These are phyloP conservation scores for Synanthedon myopaeformis DNA, from an alignment of 2,888 invertebrate species.

Conservation along the genomic window DNA sequence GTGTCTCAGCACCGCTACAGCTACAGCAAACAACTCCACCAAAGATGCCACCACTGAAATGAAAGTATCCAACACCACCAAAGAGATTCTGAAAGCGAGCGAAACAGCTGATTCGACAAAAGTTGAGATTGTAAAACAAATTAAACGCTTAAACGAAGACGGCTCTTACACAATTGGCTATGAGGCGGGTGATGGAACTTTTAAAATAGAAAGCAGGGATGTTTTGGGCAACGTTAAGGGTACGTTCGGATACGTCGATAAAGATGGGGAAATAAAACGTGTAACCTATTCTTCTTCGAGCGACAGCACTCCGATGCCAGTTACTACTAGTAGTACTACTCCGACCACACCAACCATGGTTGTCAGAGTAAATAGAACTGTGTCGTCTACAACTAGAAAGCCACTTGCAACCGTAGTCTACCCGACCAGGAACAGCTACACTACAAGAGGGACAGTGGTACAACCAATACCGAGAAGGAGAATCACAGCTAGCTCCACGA, in stretches of 20 bases:
- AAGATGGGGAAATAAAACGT: constrained; percentile 81
- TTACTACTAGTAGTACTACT: constrained; percentile 37
- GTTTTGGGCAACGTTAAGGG: constrained; percentile 85
- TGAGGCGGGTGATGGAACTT: constrained; percentile 87
- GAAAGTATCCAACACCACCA: constrained; percentile 38
- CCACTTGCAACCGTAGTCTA: constrained; percentile 60
- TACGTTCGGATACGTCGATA: constrained; percentile 85
- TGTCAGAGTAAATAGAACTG: constrained; percentile 58
- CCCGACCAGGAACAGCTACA: constrained; percentile 65
- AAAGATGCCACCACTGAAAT: constrained; percentile 19
- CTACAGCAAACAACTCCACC: constrained; percentile 26
- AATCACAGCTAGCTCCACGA: constrained; percentile 33
- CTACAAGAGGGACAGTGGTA: constrained; percentile 73
- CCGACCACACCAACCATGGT: constrained; percentile 54
- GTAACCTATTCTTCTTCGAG: constrained; percentile 77
- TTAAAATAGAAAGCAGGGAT: constrained; percentile 86
- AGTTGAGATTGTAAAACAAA: constrained; percentile 84
- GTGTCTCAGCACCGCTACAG: constrained; percentile 34
- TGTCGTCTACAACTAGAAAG: constrained; percentile 67
- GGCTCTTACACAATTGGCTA: constrained; percentile 88
- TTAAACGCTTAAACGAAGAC: constrained; percentile 83
- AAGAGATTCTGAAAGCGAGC: constrained; percentile 69
- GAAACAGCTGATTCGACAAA: constrained; percentile 78
- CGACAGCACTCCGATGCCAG: constrained; percentile 53
- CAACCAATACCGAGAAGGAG: constrained; percentile 74